Base-by-base conservation (phyloP, 2,113 vertebrate genomes). In the Mastomys natalensis region DNA sequence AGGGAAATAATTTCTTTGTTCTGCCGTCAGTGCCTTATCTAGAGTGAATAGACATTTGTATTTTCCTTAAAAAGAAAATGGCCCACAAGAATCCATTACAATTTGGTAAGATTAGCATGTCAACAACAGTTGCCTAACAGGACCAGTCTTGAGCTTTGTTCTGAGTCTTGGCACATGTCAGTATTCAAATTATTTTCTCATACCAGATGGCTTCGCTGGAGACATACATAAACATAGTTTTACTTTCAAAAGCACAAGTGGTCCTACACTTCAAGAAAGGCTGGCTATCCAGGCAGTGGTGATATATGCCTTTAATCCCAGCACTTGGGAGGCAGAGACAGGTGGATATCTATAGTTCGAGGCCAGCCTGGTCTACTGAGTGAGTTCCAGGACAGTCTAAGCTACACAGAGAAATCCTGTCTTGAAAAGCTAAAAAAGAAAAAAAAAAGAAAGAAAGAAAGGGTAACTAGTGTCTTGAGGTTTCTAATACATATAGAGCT, bases 241-340 rank as follows among this genome's bases (percentile, higher is more conserved):
- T 21, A 78, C 76, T 89, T 95, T 84, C 11, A 91, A 91, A 88
- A 87, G 4, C 19, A 86, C 37, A 92, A 92, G 43, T 84, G 72
- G 43, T 62, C 15, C 16, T 43, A 72, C 1, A 66, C 10, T 26
- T 92, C 16, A 95, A 85, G 34, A 34, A 95, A 85, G 62, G 72
- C 48, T 60, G 13, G 60, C 51, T 87, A 89, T n/a, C n/a, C 37
- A 43, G 81, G 53, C 22, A 2, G 2, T 82, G 53, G 53, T 60
- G 37, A 12, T 1, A 0, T 24, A 43, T 2, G 15, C 55, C 7
- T 10, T 84, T 62, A 84, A 84, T 62, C 13, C 81, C 58, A 62
- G 55, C n/a, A 9, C n/a, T 43, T 43, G n/a, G n/a, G 24, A 84
- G 81, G 24, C 55, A 84, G 24, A 84, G 24, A 40, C n/a, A 43